A percentile compares a stretch with the other conserved stretches of the same genome.
These are phyloP conservation scores for Heteromormyrus szaboi DNA, from an alignment of 2,797 vertebrate genomes.

Conservation along the genomic window DNA sequence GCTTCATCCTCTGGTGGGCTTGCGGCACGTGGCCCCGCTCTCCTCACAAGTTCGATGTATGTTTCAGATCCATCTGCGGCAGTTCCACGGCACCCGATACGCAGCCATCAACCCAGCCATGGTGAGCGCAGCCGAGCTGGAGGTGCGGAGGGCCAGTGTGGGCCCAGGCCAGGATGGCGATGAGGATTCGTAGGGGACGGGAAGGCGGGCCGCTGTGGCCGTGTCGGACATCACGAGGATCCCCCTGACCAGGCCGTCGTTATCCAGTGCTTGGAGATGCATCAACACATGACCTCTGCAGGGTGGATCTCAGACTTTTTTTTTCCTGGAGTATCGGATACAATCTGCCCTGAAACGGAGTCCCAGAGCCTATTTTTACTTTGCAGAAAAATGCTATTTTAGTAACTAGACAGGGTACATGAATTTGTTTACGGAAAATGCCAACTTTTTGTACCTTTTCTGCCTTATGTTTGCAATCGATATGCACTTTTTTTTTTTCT, in stretches of 20 bases:
- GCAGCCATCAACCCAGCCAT: constrained; percentile 88
- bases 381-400: constrained; percentile 61
- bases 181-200: constrained; percentile 50
- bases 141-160: constrained; percentile 74
- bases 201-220: background rate
- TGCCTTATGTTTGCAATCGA: constrained; percentile 57
- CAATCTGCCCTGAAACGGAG: constrained; percentile 31
- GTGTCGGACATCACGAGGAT: background rate
- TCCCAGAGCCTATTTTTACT: constrained; percentile 55
- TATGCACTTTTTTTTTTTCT: constrained; percentile 39
- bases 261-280: background rate
- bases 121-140: constrained; percentile 86
- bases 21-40: background rate
- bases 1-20: background rate
- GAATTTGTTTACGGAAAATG: constrained; percentile 37
- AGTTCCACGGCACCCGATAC: constrained; percentile 89
- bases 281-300: background rate
- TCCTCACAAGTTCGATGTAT: background rate
- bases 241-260: background rate
- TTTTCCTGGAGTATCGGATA: constrained; percentile 35
- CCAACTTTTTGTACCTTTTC: constrained; percentile 41
- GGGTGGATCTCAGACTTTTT: background rate
- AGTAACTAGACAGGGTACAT: constrained; percentile 42
- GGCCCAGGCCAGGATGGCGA: constrained; percentile 50
- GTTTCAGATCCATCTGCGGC: constrained; percentile 83